Base-by-base conservation (phyloP, 2,797 vertebrate species). In the Chiropotes sagulatus region DNA sequence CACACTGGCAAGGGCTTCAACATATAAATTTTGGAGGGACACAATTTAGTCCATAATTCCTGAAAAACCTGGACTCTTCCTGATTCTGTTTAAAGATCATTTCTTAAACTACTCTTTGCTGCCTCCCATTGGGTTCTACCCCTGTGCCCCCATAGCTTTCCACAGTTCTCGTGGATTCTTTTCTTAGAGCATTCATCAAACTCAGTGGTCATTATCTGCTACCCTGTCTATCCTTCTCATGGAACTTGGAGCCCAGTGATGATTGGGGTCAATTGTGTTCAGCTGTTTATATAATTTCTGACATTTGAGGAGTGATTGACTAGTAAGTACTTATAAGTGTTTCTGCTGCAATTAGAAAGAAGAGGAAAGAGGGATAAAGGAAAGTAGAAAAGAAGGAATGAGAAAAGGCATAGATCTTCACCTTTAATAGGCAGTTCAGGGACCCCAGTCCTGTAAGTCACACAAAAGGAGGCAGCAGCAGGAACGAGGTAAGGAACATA, bases 321-420 rank as follows among this genome's bases (percentile, higher is more conserved):
- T 58, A 50, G 30, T 64, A 88, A 70, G 52, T 52, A 5, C 64
- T 61, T 54, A n/a, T n/a, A 85, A 48, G 17, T 50, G n/a, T 76
- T 97, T 94, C 72, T 93, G 20, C n/a, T 84, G 8, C 36, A 17
- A 57, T 88, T 15, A 57, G 36, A 83, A 81, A 88, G 54, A 14
- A 70, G 19, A 57, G 70, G 24, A 28, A 64, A 73, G 7, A 58
- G 13, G 7, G 9, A 33, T n/a, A 5, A 20, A 76, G 58, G 41
- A 93, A 95, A 92, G 75, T 17, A 48, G 28, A 91, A 96, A 93
- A 81, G 39, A 52, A 20, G 84, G 46, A 82, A 33, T 50, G 44
- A 78, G 52, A 57, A 44, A 26, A 87, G 10, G 4, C 39, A 41
- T 54, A 72, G 75, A 48, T 24, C 39, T 58, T 28, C 54, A 15